These are phyloP conservation scores for Cybosia mesomella DNA, from an alignment of 2,888 invertebrate genomes.

Conservation along the genomic window DNA sequence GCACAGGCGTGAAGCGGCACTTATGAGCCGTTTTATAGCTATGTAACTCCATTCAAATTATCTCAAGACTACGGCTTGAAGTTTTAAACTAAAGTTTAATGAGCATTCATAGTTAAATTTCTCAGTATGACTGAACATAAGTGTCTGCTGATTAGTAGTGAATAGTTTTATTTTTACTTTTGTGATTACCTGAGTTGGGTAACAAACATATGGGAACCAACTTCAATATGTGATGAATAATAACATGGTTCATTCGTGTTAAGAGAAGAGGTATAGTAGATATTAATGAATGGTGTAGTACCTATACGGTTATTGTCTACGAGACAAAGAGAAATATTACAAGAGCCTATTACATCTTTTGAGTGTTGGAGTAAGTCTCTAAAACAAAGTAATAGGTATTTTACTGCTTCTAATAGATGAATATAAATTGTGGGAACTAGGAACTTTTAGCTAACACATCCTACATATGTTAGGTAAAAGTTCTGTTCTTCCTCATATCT, in stretches of 20 bases:
- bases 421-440: slow-evolving; percentile 18
- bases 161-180: slow-evolving; percentile 47
- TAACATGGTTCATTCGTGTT: slow-evolving; percentile 23
- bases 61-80: slow-evolving; percentile 48
- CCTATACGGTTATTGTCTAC: slow-evolving; percentile 5
- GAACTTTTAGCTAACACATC: slow-evolving; percentile 5
- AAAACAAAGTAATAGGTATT: slow-evolving; percentile 20
- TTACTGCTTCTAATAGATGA: slow-evolving; percentile 24
- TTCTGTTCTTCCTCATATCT: too few species aligned
- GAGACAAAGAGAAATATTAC: slow-evolving; percentile 13
- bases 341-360: slow-evolving; percentile 9
- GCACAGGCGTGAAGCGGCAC: slow-evolving; percentile 68
- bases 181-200: slow-evolving; percentile 25
- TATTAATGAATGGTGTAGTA: slow-evolving; percentile 23
- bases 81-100: slow-evolving; percentile 53
- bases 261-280: slow-evolving; percentile 10
- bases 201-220: slow-evolving; percentile 29
- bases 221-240: slow-evolving; percentile 21
- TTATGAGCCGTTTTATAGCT: slow-evolving; percentile 58
- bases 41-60: slow-evolving; percentile 61
- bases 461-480: too few species aligned
- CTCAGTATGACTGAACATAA: slow-evolving; percentile 56
- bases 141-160: slow-evolving; percentile 45
- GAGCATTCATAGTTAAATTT: slow-evolving; percentile 57
- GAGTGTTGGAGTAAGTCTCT: slow-evolving; percentile 9